A percentile compares a stretch with the other conserved stretches of the same genome.
Evolutionary conservation across 1,140 invertebrate species (phyloP).

Genomic region (Saccostrea echinata): DNA sequence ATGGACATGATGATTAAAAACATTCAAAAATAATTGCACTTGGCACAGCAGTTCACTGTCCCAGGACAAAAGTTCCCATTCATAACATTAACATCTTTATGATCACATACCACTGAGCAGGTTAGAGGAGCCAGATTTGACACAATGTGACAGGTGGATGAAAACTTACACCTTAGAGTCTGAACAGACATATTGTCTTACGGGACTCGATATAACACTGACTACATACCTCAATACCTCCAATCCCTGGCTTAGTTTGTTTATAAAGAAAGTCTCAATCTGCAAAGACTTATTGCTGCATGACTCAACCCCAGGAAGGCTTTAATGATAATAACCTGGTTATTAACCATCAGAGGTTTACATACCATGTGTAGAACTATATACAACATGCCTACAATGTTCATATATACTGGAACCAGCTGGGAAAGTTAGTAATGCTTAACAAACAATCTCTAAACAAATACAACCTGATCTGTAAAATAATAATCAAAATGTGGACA

Average conservation of each 20-base stretch:
- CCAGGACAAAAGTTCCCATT: neutral
- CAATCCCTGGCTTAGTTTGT: neutral
- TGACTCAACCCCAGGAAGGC: neutral
- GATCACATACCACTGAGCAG: conserved; percentile 19
- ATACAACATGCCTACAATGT: neutral
- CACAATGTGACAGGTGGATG: conserved; percentile 23
- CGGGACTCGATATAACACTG: neutral
- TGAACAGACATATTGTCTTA: conserved; percentile 30
- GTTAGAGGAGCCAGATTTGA: conserved; percentile 3
- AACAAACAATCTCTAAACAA: too few species aligned
- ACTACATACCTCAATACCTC: neutral
- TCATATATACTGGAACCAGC: neutral
- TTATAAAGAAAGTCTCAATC: neutral
- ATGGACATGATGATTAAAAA: neutral
- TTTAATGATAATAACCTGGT: neutral
- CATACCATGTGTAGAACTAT: neutral
- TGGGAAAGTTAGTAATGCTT: neutral
- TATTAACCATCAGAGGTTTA: neutral
- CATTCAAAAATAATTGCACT: neutral
- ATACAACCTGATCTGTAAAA: too few species aligned
- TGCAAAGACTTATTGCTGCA: neutral
- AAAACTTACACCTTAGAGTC: conserved; percentile 13
- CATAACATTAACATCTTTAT: neutral
- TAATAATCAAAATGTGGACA: too few species aligned
- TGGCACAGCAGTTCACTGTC: neutral